phyloP scores from a whole-genome alignment of 2,113 vertebrate species.

The Lycocorax pyrrhopterus region DNA sequence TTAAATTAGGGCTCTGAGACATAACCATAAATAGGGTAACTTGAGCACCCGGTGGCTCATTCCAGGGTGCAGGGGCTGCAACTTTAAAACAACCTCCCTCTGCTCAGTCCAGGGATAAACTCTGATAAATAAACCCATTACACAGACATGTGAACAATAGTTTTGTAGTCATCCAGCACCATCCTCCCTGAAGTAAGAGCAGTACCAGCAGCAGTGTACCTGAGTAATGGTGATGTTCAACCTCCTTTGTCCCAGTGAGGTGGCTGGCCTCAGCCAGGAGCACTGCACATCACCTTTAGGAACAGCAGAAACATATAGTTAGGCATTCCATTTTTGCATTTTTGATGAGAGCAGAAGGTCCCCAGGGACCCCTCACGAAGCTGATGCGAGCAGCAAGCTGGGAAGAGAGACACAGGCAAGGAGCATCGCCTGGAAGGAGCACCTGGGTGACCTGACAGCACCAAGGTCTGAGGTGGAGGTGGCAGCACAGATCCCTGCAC shows the following conservation, averaged over 20 bases:
- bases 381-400: neutral
- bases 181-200: neutral
- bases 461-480: neutral
- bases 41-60: neutral
- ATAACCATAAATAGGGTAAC: neutral
- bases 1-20: neutral
- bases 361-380: neutral
- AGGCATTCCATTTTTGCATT: neutral
- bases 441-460: neutral
- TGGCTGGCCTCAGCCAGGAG: neutral
- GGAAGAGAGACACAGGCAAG: neutral
- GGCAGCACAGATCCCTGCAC: neutral
- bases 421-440: neutral
- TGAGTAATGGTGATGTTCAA: neutral
- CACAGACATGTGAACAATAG: neutral
- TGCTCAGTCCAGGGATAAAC: neutral
- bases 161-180: neutral
- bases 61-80: neutral
- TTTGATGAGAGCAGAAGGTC: neutral
- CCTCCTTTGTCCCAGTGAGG: neutral
- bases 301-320: neutral
- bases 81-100: neutral
- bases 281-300: neutral
- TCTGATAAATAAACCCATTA: neutral
- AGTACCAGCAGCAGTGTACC: neutral